Conservation (phyloP, 2,888 invertebrate genomes). For the Clanis bilineata region DNA sequence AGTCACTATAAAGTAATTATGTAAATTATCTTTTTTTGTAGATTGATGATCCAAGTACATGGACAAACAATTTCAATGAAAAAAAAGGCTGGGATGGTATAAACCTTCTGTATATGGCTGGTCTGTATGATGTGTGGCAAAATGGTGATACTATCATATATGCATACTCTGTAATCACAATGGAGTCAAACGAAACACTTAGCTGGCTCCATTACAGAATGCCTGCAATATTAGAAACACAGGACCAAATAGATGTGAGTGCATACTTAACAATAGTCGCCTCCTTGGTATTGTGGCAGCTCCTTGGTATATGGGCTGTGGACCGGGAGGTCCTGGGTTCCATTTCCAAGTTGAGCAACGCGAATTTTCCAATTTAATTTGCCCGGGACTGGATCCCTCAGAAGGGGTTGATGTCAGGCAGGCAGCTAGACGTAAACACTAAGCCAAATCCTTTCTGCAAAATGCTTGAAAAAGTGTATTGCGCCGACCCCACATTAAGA, state of each 20-base stretch:
- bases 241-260: slow-evolving; percentile 84
- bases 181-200: slow-evolving; percentile 85
- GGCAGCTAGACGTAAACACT: no score
- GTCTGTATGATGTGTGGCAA: slow-evolving; percentile 87
- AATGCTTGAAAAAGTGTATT: no score
- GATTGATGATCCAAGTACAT: slow-evolving; percentile 81
- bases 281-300: neutral
- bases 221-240: slow-evolving; percentile 89
- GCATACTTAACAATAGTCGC: neutral
- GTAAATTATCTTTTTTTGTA: slow-evolving; percentile 27
- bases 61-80: slow-evolving; percentile 75
- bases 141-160: slow-evolving; percentile 83
- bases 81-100: slow-evolving; percentile 83
- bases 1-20: no score
- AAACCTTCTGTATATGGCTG: slow-evolving; percentile 87
- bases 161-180: slow-evolving; percentile 90
- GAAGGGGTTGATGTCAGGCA: no score
- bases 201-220: slow-evolving; percentile 90
- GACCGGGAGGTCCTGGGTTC: no score
- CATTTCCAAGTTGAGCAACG: no score
- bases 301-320: neutral
- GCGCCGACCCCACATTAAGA: no score
- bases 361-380: no score
- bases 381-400: no score
- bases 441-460: no score